phyloP scores from a whole-genome alignment of 2,888 invertebrate genomes.

The Noctua comes region DNA sequence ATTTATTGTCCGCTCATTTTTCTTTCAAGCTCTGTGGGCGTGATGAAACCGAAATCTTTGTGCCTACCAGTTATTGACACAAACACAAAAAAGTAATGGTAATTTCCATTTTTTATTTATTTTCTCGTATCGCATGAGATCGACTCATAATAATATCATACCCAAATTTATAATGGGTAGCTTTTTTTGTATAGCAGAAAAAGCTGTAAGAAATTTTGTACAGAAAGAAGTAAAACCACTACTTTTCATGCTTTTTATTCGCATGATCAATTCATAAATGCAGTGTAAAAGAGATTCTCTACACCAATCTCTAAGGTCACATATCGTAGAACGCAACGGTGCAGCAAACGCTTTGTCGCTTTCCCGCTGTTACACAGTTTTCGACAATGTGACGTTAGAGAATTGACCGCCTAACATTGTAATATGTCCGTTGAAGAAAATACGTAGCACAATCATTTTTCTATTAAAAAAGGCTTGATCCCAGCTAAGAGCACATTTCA shows the following conservation, averaged over 20 bases:
- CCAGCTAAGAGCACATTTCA: constrained; percentile 75
- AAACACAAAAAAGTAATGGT: constrained; percentile 6
- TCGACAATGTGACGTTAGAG: constrained; percentile 53
- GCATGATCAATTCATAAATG: constrained; percentile 36
- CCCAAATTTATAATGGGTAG: not conserved
- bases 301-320: constrained; percentile 43
- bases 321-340: constrained; percentile 46
- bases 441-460: constrained; percentile 58
- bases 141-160: not conserved
- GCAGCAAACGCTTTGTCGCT: constrained; percentile 45
- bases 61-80: constrained; percentile 20
- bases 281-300: constrained; percentile 35
- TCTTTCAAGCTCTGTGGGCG: constrained; percentile 35
- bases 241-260: constrained; percentile 29
- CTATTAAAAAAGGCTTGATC: constrained; percentile 66
- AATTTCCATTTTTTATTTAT: constrained; percentile 14
- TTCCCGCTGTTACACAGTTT: constrained; percentile 53
- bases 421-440: constrained; percentile 51
- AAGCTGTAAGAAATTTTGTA: not conserved
- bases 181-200: not conserved
- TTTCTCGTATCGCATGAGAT: not conserved
- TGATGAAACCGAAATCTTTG: constrained; percentile 32
- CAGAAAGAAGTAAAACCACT: constrained; percentile 15
- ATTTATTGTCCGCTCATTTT: constrained; percentile 38
- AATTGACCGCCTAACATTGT: constrained; percentile 55